A percentile compares a stretch with the other conserved stretches of the same genome.
phyloP scores from a whole-genome alignment of 2,797 vertebrate species.

The Brachymystax lenok region DNA sequence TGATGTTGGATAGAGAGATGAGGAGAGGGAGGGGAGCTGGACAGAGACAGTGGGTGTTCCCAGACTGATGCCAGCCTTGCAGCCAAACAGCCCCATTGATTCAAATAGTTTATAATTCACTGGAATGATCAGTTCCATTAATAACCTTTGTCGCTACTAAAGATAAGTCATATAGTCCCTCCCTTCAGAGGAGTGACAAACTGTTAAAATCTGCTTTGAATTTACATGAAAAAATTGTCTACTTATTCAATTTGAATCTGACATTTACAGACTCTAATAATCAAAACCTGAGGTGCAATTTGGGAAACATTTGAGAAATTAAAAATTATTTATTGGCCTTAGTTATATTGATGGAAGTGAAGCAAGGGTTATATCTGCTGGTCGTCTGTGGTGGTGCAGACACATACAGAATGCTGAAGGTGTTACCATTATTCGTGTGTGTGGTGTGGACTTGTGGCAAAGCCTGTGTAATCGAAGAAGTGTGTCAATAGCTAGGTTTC shows the following conservation, averaged over 20 bases:
- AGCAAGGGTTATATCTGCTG: constrained; percentile 5
- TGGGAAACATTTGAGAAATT: not conserved
- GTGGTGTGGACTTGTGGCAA: too few relatives aligned
- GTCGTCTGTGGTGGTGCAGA: not conserved
- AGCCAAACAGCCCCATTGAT: not conserved
- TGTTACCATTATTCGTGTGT: too few relatives aligned
- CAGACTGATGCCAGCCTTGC: constrained; percentile 11
- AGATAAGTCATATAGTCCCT: not conserved
- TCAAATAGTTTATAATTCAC: not conserved
- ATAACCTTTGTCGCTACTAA: not conserved
- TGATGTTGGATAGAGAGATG: constrained; percentile 23
- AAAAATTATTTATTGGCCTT: not conserved
- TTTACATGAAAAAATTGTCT: too few relatives aligned
- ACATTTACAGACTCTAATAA: not conserved
- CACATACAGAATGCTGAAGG: not conserved
- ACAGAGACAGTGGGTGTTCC: constrained; percentile 37
- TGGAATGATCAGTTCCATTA: not conserved
- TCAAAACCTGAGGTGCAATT: not conserved
- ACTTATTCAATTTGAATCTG: not conserved
- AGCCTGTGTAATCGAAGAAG: too few relatives aligned
- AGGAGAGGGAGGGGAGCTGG: constrained; percentile 35
- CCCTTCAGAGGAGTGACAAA: too few relatives aligned
- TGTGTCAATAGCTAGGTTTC: too few relatives aligned
- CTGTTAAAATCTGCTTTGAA: too few relatives aligned
- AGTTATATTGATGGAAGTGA: not conserved